Evolutionary conservation across 2,888 invertebrate genomes (phyloP), one percentile per base, ranked within the genome.

Genomic region (Hirtodrosophila confusa): DNA sequence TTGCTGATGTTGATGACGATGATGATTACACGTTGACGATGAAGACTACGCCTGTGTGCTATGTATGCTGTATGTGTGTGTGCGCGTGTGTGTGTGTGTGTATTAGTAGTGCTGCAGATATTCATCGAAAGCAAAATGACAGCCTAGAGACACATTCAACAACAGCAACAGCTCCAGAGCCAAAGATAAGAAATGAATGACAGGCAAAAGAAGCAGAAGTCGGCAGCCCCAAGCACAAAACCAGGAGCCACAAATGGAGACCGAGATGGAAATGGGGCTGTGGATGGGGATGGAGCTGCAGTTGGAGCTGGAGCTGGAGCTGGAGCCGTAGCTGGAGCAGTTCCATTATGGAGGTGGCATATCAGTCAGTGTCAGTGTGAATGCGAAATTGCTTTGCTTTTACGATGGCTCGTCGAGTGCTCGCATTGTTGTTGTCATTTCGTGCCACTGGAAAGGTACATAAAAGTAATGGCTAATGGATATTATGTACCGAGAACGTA

Each of bases 111-210:
- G 54, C 64, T 69, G 60, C 72, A 88, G 89, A 90, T 90, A 88
- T 84, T 85, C 88, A 89, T 90, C 89, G 89, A 90, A 88, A 90
- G 90, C 88, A 86, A 90, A 90, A 90, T 90, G 90, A 90, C 90
- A 90, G 90, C 90, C 90, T 82, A 90, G 89, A 90, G 90, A 90
- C 90, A 90, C 90, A 90, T 90, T 89, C 89, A 84, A 75, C 80
- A 75, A 51, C 64, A 77, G 63, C 74, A 75, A 78, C 70, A 74
- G 77, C 74, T 63, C 49, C 56, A 58, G 49, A 71, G 68, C 51
- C 55, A 83, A 74, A 80, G 88, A 83, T 80, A 84, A 86, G 80
- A 86, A 82, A 86, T 86, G 78, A 84, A 84, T 83, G 84, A 77
- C 84, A 80, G 67, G 64, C 80, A 61, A 60, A 68, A 55, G 72